Evolutionary conservation across 2,888 invertebrate species (phyloP), one percentile per base, ranked within the genome.

Genomic region (Baccha elongata): DNA sequence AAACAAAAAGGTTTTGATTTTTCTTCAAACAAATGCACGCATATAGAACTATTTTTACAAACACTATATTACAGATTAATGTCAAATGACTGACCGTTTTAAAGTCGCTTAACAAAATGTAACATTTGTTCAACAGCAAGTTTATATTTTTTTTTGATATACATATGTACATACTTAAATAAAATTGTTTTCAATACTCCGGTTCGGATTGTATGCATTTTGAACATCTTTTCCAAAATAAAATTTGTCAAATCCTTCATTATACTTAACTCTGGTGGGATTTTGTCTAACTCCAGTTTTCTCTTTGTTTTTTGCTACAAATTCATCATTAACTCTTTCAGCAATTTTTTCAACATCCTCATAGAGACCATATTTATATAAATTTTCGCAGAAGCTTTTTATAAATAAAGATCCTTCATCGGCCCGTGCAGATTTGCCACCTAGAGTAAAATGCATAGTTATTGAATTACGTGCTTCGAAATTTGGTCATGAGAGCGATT

Each of bases 301-400:
- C 23, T n/a, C n/a, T n/a, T 60, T 60, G 8, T n/a, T 44, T 42
- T 60, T 23, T 3, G 15, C 11, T 29, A 7, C n/a, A 19, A 64
- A 46, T n/a, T 48, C 64, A 1, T 23, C 29, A 32, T 17, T 35
- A 29, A 64, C 11, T 13, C 42, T 19, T 5, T 42, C 4, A 13
- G 64, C 64, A 11, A 64, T 64, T 0, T 32, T 29, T 35, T 64
- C 64, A 21, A 64, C 7, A 19, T 64, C 64, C 19, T 42, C 23
- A 11, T 13, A 19, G 2, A 48, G 21, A 4, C 48, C 64, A 15
- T 48, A 46, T 48, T 21, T 46, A 13, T 13, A 1, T 21, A 64
- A 35, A 1, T 64, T 42, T 0, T 64, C 10, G 48, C 48, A 64
- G 35, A 64, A 21, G 1, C 2, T 35, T 10, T 64, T 46, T 6